Percentiles rank a stretch among this genome's conserved stretches.
These are phyloP conservation scores for Vireo griseus DNA, from an alignment of 2,797 vertebrate genomes.

Conservation along the genomic window DNA sequence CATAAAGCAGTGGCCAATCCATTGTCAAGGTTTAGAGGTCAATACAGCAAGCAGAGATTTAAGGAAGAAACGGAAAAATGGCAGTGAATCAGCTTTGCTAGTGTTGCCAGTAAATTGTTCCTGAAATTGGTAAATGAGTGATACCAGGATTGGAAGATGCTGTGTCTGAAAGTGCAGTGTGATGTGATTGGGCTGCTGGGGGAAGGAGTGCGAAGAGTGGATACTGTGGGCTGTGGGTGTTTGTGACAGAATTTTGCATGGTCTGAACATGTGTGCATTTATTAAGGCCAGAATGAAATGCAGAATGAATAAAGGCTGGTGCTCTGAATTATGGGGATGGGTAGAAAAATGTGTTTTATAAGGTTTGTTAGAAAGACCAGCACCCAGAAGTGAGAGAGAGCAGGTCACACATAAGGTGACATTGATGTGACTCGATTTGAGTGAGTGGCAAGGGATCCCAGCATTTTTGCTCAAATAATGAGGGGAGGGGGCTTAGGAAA, in stretches of 20 bases:
- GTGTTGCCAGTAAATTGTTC: neutral
- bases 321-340: neutral
- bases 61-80: neutral
- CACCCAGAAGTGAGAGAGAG: neutral
- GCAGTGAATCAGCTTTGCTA: neutral
- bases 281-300: neutral
- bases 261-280: neutral
- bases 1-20: neutral
- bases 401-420: neutral
- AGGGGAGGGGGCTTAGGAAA: neutral
- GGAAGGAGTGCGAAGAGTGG: neutral
- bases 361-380: neutral
- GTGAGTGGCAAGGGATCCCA: neutral
- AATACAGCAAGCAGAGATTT: neutral
- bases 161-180: neutral
- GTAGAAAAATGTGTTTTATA: neutral
- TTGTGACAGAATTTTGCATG: neutral
- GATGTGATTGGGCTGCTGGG: neutral
- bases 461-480: neutral
- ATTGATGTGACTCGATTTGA: neutral
- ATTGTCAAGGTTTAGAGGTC: neutral
- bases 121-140: neutral
- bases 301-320: neutral
- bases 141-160: neutral
- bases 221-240: neutral